Base-by-base conservation (phyloP, 2,888 invertebrate genomes). In the Leptopterna dolabrata region DNA sequence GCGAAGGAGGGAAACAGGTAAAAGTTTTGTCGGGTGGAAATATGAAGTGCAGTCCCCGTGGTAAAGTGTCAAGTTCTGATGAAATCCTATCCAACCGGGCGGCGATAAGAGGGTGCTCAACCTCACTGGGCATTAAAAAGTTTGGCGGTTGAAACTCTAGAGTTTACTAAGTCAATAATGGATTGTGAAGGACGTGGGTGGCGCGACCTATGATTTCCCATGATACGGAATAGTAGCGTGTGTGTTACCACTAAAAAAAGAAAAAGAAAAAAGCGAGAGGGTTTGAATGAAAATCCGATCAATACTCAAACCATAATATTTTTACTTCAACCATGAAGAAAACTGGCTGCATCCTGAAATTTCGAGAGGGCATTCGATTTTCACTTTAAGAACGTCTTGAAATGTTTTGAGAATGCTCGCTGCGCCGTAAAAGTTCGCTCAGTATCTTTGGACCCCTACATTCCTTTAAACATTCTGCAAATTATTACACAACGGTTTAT, bases 121-220 rank as follows among this genome's bases (percentile, higher is more conserved):
- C 63, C 24, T 63, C 63, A 63, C 63, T 24, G 36, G 19, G 73
- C 73, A 73, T 41, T 36, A 73, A 73, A 73, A 73, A 73, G 73
- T 73, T 73, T 73, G 73, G 36, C 73, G 73, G 41, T 73, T 73
- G 16, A 73, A 73, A 73, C 73, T 73, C 73, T 16, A 36, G 73
- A 41, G 73, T 30, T 73, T 73, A 6, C 30, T 73, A 41, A 73
- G 73, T 73, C 73, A 73, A 73, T 73, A 73, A 63, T 24, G 63
- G 63, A n/a, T 24, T 63, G 63, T 24, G 63, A 63, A 27, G 63
- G 63, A 63, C 63, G 51, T 63, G 63, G 63, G 13, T 24, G 63
- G 63, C 24, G 63, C 24, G 63, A 7, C 63, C 24, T 63, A 63
- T 63, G 63, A 63, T 63, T 63, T 63, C 63, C 63, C 63, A 24